Base-by-base conservation (phyloP, 2,797 vertebrate genomes). In the Fundulus diaphanus region DNA sequence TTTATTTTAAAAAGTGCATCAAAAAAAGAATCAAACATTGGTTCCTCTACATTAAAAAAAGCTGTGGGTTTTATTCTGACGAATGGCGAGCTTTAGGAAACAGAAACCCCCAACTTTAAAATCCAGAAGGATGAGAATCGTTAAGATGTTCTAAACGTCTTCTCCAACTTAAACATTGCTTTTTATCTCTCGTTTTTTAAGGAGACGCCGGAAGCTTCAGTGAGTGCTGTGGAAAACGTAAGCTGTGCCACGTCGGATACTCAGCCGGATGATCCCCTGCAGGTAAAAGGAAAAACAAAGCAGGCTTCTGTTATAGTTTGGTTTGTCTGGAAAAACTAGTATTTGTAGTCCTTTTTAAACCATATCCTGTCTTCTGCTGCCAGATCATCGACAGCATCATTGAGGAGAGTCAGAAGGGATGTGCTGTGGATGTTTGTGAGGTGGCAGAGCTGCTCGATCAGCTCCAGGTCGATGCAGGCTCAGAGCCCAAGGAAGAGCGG, bases 331-430 rank as follows among this genome's bases (percentile, higher is more conserved):
- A n/a, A 8, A 18, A 74, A 35, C 2, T 31, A 69, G 27, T 49
- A 22, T 63, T 63, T 40, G 35, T 8, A 49, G 48, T 22, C 4
- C 13, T 31, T 49, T 20, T 12, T 22, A 37, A 70, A 54, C 24
- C 13, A 40, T 33, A 13, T 54, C 3, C 9, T 5, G n/a, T 20
- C 37, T 71, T 63, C 85, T 75, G 88, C 72, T 85, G 31, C 0
- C 67, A 99, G 98, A 98, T 99, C 81, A 99, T 98, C 80, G 97
- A 98, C 87, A 97, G 97, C 94, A 98, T 98, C 92, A 98, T 98
- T 80, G 96, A 99, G 89, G 97, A 98, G 92, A 97, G 96, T 92
- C 96, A 98, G 83, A 98, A 97, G 84, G 96, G 88, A 72, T 94
- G 86, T 15, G 94, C 80, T 20, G 89, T 92, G 35, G 96, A 95